phyloP scores from a whole-genome alignment of 2,888 invertebrate species.

The Apotomis capreana region DNA sequence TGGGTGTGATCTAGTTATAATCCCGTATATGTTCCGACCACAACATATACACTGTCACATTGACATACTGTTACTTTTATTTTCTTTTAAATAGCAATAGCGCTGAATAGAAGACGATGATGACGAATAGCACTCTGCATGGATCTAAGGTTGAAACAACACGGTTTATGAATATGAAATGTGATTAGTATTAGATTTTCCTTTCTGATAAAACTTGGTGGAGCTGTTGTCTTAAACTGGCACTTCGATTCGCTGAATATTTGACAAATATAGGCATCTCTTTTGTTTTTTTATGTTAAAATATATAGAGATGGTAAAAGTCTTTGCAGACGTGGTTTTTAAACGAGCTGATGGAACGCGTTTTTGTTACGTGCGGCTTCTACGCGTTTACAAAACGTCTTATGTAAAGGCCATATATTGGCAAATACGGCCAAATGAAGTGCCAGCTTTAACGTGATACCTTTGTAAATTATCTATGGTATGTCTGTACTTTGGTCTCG shows the following conservation, averaged over 20 bases:
- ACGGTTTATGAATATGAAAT: slow-evolving; percentile 17
- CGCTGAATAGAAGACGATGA: slow-evolving; percentile 25
- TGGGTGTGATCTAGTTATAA: slow-evolving; percentile 29
- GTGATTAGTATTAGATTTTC: slow-evolving; percentile 22
- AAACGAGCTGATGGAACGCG: too few relatives aligned
- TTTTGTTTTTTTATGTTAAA: too few relatives aligned
- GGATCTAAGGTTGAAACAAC: slow-evolving; percentile 25
- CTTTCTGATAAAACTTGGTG: slow-evolving; percentile 22
- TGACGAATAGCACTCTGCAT: slow-evolving; percentile 33
- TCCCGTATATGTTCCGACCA: slow-evolving; percentile 30
- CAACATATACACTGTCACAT: slow-evolving; percentile 34
- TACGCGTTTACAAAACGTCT: too few relatives aligned
- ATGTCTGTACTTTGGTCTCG: slow-evolving; percentile 1
- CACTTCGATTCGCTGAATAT: too few relatives aligned
- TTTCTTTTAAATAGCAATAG: background rate
- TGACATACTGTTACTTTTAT: slow-evolving; percentile 26
- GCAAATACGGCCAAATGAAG: too few relatives aligned
- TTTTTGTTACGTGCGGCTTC: too few relatives aligned
- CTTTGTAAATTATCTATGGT: slow-evolving; percentile 3
- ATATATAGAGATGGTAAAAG: too few relatives aligned
- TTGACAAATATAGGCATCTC: too few relatives aligned
- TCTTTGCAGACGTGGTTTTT: too few relatives aligned
- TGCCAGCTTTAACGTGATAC: background rate
- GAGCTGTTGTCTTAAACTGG: background rate
- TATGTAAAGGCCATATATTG: too few relatives aligned